Evolutionary conservation across 2,113 vertebrate species (phyloP).

Genomic region (Pseudopipra pipra): DNA sequence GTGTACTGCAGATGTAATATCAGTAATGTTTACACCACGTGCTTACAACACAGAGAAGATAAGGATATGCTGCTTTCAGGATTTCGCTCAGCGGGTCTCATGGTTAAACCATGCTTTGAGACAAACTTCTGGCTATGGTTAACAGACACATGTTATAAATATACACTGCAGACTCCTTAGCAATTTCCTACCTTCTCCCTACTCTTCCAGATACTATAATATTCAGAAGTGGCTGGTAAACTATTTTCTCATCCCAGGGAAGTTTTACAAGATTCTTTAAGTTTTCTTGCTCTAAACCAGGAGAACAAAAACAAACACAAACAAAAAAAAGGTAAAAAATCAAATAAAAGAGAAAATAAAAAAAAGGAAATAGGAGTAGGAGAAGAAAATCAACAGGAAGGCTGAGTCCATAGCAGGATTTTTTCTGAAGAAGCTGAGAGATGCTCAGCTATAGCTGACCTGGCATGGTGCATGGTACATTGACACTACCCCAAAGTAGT

Average conservation of each 20-base stretch:
- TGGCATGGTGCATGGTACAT: accelerated
- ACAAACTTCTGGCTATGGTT: neutral
- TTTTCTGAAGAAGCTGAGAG: neutral
- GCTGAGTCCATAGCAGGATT: neutral
- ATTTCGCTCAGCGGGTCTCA: neutral
- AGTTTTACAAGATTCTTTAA: neutral
- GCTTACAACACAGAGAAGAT: neutral
- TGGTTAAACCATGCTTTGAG: neutral
- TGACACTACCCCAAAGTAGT: neutral
- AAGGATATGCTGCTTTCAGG: neutral
- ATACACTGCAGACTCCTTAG: neutral
- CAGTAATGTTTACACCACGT: neutral
- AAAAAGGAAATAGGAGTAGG: neutral
- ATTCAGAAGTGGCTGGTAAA: neutral
- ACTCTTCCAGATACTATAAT: neutral
- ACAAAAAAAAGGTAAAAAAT: neutral
- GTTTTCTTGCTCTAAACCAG: neutral
- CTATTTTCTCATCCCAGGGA: neutral
- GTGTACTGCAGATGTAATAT: neutral
- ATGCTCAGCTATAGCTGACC: neutral
- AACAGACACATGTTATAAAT: neutral
- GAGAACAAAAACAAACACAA: neutral
- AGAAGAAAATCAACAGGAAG: neutral
- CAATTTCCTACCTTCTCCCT: neutral
- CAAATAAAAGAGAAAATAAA: neutral